These are phyloP conservation scores for Drosophila borealis DNA, from an alignment of 2,888 invertebrate genomes.

Conservation along the genomic window DNA sequence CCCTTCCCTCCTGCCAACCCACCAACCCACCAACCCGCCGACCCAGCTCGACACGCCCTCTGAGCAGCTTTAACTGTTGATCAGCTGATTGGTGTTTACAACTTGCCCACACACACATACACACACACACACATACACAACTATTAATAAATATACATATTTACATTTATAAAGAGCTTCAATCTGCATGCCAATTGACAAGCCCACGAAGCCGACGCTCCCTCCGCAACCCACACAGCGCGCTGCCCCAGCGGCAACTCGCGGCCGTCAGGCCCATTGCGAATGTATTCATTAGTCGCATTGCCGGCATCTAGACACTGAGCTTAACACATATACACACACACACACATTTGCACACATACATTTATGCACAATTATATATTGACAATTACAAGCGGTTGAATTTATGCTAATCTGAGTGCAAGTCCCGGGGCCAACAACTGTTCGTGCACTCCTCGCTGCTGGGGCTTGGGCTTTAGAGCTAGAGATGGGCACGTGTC, in stretches of 20 bases:
- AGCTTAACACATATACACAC: conserved; percentile 40
- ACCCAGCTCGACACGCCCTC: conserved; percentile 17
- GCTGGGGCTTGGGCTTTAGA: conserved; percentile 10
- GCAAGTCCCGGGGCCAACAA: conserved; percentile 61
- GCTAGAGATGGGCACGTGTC: conserved; percentile 36
- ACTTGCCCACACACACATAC: background rate
- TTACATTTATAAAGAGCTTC: conserved; percentile 13
- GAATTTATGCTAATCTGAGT: conserved; percentile 76
- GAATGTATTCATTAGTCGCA: conserved; percentile 73
- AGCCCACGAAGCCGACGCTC: conserved; percentile 44
- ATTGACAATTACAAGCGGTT: conserved; percentile 61
- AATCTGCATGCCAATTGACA: conserved; percentile 52
- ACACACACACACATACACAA: background rate
- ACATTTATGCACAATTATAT: conserved; percentile 5
- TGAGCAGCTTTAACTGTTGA: conserved; percentile 21
- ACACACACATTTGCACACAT: conserved; percentile 16
- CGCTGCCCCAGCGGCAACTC: conserved; percentile 24
- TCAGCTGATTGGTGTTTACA: conserved; percentile 44
- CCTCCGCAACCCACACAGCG: conserved; percentile 42
- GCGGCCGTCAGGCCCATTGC: conserved; percentile 47
- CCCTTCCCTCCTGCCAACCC: background rate
- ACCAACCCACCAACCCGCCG: background rate
- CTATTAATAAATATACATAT: background rate
- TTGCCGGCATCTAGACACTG: conserved; percentile 57
- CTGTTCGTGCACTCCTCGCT: conserved; percentile 60